These are phyloP conservation scores for Haemorhous mexicanus DNA, from an alignment of 2,113 vertebrate genomes.

Conservation along the genomic window DNA sequence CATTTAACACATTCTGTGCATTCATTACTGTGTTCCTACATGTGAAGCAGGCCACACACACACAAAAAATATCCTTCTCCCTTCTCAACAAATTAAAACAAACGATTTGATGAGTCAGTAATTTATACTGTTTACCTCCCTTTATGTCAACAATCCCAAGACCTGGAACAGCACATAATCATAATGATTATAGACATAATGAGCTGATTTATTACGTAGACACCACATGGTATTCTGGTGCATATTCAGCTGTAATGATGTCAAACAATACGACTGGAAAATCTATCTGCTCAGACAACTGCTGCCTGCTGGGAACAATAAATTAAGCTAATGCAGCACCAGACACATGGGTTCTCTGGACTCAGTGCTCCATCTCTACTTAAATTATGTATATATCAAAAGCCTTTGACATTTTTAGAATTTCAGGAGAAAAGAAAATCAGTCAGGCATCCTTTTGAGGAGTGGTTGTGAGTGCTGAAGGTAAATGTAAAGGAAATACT, in stretches of 20 bases:
- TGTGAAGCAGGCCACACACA: neutral
- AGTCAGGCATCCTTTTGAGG: neutral
- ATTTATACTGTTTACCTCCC: conserved; percentile 44
- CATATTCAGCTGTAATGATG: conserved; percentile 36
- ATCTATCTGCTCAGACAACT: neutral
- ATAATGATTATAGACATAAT: conserved; percentile 43
- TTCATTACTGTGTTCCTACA: neutral
- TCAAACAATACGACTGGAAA: conserved; percentile 2
- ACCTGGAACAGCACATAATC: conserved; percentile 46
- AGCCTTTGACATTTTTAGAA: neutral
- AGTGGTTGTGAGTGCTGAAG: neutral
- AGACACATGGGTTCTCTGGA: neutral
- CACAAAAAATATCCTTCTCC: neutral
- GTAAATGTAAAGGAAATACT: neutral
- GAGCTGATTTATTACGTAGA: conserved; percentile 45
- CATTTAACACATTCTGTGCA: neutral
- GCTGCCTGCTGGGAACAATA: neutral
- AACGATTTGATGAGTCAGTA: conserved; percentile 47
- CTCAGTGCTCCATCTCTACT: neutral
- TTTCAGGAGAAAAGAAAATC: neutral
- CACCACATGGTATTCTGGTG: conserved; percentile 43
- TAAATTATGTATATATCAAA: neutral
- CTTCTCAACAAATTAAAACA: conserved; percentile 9
- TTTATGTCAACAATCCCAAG: conserved; percentile 34
- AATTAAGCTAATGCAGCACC: conserved; percentile 13